Conservation (phyloP, 2,797 vertebrate species). For the Melanotaenia maccullochi region DNA sequence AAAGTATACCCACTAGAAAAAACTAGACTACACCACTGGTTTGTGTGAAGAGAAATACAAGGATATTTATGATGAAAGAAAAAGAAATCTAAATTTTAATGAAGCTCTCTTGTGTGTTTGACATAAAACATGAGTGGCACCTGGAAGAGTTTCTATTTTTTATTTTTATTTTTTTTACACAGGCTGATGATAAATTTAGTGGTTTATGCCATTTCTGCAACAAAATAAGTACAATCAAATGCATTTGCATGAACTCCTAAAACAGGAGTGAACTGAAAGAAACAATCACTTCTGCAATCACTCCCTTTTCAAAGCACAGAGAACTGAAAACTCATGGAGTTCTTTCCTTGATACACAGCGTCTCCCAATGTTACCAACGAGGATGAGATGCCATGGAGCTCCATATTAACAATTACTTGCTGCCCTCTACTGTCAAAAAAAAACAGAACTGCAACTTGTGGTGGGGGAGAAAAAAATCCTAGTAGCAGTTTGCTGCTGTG, state of each 20-base stretch:
- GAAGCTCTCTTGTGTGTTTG: neutral
- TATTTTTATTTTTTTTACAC: neutral
- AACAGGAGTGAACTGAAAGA: neutral
- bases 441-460: slow-evolving; percentile 28
- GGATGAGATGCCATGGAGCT: neutral
- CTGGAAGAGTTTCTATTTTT: neutral
- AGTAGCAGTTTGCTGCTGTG: slow-evolving; percentile 38
- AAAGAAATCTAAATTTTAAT: neutral
- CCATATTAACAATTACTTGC: slow-evolving; percentile 16
- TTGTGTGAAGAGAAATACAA: neutral
- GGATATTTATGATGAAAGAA: neutral
- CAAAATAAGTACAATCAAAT: slow-evolving; percentile 4
- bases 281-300: slow-evolving; percentile 7
- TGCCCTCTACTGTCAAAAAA: slow-evolving; percentile 66
- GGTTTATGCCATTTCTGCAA: neutral
- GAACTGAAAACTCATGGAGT: neutral
- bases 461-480: neutral
- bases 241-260: slow-evolving; percentile 20
- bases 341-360: slow-evolving; percentile 68
- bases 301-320: neutral
- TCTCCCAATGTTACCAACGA: slow-evolving; percentile 60
- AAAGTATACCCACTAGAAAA: no score
- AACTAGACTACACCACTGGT: no score
- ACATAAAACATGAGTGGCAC: neutral
- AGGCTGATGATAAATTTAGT: neutral